Conservation (phyloP, 2,797 vertebrate species). For the Pangasius sanitwongsei region DNA sequence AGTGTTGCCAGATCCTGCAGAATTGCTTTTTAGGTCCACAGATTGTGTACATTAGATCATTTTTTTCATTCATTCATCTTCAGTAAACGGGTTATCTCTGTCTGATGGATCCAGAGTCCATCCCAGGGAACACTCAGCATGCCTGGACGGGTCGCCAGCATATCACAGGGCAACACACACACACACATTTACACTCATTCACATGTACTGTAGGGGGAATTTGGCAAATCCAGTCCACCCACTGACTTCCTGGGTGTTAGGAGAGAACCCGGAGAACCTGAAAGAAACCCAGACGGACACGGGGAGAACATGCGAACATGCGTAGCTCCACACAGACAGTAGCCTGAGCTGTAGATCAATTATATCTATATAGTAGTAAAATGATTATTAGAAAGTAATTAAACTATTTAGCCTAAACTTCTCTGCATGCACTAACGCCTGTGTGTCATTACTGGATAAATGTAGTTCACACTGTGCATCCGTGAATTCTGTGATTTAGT, state of each 20-base stretch:
- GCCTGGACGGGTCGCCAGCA: not conserved
- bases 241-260: not conserved
- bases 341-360: not conserved
- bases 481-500: not conserved
- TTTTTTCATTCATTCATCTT: not conserved
- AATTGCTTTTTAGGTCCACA: not conserved
- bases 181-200: not conserved
- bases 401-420: not conserved
- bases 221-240: not conserved
- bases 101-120: not conserved
- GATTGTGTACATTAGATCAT: too few species aligned
- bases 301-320: too few species aligned
- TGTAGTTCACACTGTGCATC: not conserved
- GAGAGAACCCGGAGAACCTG: not conserved
- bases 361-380: not conserved
- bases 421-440: not conserved
- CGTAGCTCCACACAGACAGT: not conserved
- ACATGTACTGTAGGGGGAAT: not conserved
- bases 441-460: not conserved
- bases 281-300: not conserved
- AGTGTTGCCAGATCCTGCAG: not conserved
- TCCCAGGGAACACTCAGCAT: not conserved
- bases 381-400: not conserved
- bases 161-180: not conserved
- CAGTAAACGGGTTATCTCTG: too few species aligned